Evolutionary conservation across 2,888 invertebrate genomes (phyloP), one percentile per base, ranked within the genome.

Genomic region (Platycheirus rosarum): DNA sequence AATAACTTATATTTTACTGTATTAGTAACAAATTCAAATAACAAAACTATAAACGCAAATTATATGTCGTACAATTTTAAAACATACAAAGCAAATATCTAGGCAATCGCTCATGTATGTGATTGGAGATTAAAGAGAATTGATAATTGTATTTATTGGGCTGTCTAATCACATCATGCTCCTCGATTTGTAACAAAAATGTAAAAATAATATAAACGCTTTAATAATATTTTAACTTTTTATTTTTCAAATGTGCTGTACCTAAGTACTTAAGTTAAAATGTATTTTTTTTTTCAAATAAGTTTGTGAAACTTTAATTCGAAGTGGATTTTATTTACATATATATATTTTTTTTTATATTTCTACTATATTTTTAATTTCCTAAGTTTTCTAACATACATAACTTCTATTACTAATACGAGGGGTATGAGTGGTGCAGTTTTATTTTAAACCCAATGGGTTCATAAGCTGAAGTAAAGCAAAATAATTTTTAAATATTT

Each of bases 371-470:
- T 53, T 20, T 29, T 49, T 74, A 65, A 63, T 49, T 71, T 48
- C 55, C 13, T 82, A 68, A 62, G 49, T 37, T 71, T 53, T 60
- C 32, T 7, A 32, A 8, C 1, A 32, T 32, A 32, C 5, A 51
- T 42, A 71, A 74, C 49, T 84, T 74, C 29, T 55, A 74, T 57
- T 70, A 84, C 51, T 68, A 69, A 78, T 75, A 75, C 78, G 84
- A 85, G 86, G 86, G 85, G 86, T 87, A 86, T 86, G 85, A 86
- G 86, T 86, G 87, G 86, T 87, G 85, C 87, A 87, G 87, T 86
- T 88, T 87, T 88, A 87, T 87, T 87, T 88, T 90, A 90, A 90
- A 89, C 90, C 90, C 90, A 90, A 90, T 90, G 90, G 90, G 90
- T 90, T 90, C 89, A 89, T 88, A 87, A 86, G 77, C 55, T 74